Evolutionary conservation across 1,140 invertebrate genomes (phyloP).

Genomic region (Drosophila micromelanica): DNA sequence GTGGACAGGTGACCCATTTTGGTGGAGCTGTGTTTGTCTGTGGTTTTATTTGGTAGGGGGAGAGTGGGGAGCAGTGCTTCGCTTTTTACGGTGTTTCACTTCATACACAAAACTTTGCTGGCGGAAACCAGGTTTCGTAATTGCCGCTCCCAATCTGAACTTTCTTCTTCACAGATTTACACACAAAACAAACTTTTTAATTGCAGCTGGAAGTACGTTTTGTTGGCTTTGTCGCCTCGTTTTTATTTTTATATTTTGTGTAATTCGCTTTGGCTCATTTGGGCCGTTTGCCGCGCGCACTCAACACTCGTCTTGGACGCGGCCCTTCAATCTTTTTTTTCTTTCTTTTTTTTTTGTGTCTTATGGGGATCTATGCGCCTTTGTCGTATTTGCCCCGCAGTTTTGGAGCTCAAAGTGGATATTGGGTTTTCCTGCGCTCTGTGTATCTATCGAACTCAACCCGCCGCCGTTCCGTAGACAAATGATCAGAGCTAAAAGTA

Average conservation of each 20-base stretch:
- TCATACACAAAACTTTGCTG: slow-evolving; percentile 34
- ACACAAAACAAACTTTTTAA: slow-evolving; percentile 61
- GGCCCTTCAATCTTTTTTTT: slow-evolving; percentile 29
- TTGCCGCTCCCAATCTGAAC: slow-evolving; percentile 53
- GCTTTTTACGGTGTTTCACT: slow-evolving; percentile 23
- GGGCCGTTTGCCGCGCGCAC: slow-evolving; percentile 23
- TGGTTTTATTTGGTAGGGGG: not conserved
- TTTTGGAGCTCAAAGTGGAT: slow-evolving; percentile 8
- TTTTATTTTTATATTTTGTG: slow-evolving; percentile 5
- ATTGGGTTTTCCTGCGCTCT: slow-evolving; percentile 43
- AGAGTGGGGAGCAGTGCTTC: not conserved
- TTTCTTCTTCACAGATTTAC: slow-evolving; percentile 80
- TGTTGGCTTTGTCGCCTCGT: slow-evolving; percentile 42
- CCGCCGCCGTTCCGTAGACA: slow-evolving; percentile 80
- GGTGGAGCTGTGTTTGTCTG: not conserved
- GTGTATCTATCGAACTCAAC: slow-evolving; percentile 76
- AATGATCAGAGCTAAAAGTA: slow-evolving; percentile 79
- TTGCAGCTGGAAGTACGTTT: slow-evolving; percentile 62
- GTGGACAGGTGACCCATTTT: slow-evolving; percentile 83
- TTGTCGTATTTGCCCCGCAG: slow-evolving; percentile 5
- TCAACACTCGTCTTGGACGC: slow-evolving; percentile 26
- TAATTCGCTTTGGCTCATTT: slow-evolving; percentile 19
- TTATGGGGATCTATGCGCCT: not conserved
- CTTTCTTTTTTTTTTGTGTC: not conserved
- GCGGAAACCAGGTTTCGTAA: slow-evolving; percentile 68